Percentiles rank a stretch among this genome's conserved stretches.
Evolutionary conservation across 2,113 vertebrate genomes (phyloP).

Genomic region (Vidua macroura): DNA sequence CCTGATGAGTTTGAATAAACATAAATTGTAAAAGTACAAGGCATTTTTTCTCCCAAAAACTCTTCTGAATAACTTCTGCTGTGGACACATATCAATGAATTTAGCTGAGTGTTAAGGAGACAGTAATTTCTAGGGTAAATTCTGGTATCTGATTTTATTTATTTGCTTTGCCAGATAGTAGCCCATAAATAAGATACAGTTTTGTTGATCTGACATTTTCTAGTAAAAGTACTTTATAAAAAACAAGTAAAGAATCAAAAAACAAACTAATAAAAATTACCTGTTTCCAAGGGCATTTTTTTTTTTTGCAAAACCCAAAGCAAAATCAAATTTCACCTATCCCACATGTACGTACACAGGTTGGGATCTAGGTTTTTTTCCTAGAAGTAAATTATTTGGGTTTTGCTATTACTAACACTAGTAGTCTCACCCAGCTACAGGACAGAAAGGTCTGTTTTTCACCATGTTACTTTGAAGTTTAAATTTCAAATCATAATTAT

Average conservation of each 20-base stretch:
- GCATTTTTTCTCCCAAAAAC: neutral
- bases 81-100: rapidly evolving
- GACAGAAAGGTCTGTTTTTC: neutral
- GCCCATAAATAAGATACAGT: neutral
- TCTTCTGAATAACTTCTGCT: neutral
- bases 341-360: neutral
- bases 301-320: neutral
- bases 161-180: neutral
- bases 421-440: neutral
- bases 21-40: neutral
- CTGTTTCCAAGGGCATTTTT: neutral
- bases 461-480: neutral
- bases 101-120: neutral
- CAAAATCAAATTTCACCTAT: neutral
- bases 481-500: neutral
- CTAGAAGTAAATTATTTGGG: neutral
- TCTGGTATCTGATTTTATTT: neutral
- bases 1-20: neutral
- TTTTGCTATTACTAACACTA: neutral
- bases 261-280: rapidly evolving
- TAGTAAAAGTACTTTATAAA: neutral
- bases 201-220: neutral
- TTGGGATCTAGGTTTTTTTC: neutral
- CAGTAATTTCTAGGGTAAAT: neutral
- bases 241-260: neutral